phyloP scores from a whole-genome alignment of 2,888 invertebrate species.

The Cryptus viduatorius region DNA sequence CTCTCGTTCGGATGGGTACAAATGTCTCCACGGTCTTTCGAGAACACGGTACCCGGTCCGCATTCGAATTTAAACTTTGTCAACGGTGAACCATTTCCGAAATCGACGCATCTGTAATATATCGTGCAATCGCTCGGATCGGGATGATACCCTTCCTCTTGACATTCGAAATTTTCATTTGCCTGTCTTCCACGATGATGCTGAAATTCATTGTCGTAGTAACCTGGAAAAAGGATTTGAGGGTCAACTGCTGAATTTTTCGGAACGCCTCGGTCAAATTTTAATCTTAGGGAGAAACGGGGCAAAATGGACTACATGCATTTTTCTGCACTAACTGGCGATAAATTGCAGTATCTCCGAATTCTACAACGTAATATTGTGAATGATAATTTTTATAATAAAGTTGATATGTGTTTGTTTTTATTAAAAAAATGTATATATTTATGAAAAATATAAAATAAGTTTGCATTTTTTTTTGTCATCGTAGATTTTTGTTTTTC shows the following conservation, averaged over 20 bases:
- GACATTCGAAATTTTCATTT: conserved; percentile 86
- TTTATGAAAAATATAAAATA: too few species aligned
- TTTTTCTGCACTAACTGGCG: not conserved
- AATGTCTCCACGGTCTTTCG: conserved; percentile 86
- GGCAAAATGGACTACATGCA: not conserved
- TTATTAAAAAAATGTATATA: too few species aligned
- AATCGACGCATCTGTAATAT: conserved; percentile 91
- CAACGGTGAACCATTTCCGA: conserved; percentile 86
- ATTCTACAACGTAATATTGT: not conserved
- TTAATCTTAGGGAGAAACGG: not conserved
- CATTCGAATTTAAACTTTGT: conserved; percentile 90
- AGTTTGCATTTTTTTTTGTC: too few species aligned
- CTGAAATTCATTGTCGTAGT: conserved; percentile 1
- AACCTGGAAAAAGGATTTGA: conserved; percentile 38
- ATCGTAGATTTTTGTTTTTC: not conserved
- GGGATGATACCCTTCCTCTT: conserved; percentile 90
- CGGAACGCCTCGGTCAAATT: not conserved
- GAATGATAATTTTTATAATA: not conserved
- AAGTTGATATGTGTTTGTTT: too few species aligned
- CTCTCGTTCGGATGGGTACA: conserved; percentile 91
- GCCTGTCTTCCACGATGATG: not conserved
- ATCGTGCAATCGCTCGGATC: conserved; percentile 90
- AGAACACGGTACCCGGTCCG: conserved; percentile 91
- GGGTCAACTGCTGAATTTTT: not conserved
- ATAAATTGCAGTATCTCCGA: not conserved